Evolutionary conservation across 2,888 invertebrate species (phyloP).

Genomic region (Cremastinae sp.): DNA sequence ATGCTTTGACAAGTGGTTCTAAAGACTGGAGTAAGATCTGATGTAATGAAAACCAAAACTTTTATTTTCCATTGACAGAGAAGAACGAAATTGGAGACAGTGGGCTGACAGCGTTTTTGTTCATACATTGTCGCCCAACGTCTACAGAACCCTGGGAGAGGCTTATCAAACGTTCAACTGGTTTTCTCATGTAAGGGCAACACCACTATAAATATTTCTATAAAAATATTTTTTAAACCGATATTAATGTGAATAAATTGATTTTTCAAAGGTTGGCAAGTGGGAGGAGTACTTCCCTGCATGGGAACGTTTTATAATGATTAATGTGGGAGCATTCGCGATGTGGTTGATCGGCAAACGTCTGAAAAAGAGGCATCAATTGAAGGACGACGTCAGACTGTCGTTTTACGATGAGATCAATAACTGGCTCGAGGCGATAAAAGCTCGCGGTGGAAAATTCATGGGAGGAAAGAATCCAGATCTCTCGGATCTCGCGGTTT

Average conservation of each 20-base stretch:
- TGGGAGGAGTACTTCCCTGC: conserved; percentile 94
- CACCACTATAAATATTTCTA: neutral
- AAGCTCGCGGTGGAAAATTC: conserved; percentile 87
- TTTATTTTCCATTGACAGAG: conserved; percentile 84
- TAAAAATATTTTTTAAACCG: conserved; percentile 10
- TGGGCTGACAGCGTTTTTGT: conserved; percentile 97
- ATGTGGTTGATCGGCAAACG: conserved; percentile 97
- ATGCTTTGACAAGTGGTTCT: too few species aligned
- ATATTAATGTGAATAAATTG: neutral
- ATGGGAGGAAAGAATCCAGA: conserved; percentile 94
- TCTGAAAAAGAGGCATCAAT: conserved; percentile 90
- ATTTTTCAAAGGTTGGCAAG: conserved; percentile 86
- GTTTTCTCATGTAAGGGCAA: conserved; percentile 87
- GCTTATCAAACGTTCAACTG: conserved; percentile 95
- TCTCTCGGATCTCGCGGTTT: conserved; percentile 95
- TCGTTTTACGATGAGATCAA: conserved; percentile 95
- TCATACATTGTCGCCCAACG: conserved; percentile 97
- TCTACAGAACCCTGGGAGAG: conserved; percentile 93
- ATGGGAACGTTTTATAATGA: conserved; percentile 92
- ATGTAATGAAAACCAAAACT: too few species aligned
- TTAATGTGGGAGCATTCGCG: conserved; percentile 95
- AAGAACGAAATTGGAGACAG: conserved; percentile 96
- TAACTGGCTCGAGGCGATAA: conserved; percentile 88
- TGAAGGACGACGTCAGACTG: conserved; percentile 93
- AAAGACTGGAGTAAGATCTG: too few species aligned